phyloP scores from a whole-genome alignment of 1,140 invertebrate genomes.

The Drosophila littoralis region DNA sequence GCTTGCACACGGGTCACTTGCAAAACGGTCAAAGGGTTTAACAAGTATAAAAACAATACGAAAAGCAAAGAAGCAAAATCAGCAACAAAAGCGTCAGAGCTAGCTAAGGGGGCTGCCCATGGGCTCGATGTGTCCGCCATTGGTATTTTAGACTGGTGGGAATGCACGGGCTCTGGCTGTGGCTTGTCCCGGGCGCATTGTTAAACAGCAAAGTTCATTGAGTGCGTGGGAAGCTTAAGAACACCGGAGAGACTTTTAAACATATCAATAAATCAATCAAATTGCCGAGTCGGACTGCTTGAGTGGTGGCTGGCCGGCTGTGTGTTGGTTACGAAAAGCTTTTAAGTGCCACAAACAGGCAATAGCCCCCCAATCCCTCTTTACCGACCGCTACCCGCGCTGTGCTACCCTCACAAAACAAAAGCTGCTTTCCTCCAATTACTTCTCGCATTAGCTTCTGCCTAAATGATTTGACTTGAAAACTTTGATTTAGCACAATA shows the following conservation, averaged over 20 bases:
- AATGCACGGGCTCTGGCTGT: constrained; percentile 43
- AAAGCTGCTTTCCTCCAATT: constrained; percentile 54
- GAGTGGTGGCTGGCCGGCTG: no score
- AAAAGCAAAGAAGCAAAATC: constrained; percentile 24
- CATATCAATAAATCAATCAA: constrained; percentile 52
- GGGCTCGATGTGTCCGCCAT: constrained; percentile 11
- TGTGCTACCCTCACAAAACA: constrained; percentile 15
- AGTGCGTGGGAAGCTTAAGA: constrained; percentile 74
- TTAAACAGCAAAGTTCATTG: constrained; percentile 72
- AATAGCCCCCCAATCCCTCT: not conserved
- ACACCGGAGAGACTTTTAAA: constrained; percentile 29
- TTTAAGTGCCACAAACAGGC: constrained; percentile 41
- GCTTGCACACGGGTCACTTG: constrained; percentile 65
- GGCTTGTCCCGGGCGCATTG: constrained; percentile 2
- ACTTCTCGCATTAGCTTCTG: constrained; percentile 56
- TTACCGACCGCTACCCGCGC: not conserved
- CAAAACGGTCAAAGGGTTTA: constrained; percentile 73
- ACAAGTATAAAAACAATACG: constrained; percentile 42
- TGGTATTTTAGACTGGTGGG: constrained; percentile 71
- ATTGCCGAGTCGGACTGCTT: constrained; percentile 1
- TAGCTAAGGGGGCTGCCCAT: not conserved
- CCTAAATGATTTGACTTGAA: constrained; percentile 63
- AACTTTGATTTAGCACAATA: constrained; percentile 69
- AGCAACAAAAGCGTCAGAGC: constrained; percentile 14
- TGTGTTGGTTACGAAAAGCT: constrained; percentile 9